Evolutionary conservation across 2,113 vertebrate genomes (phyloP), one percentile per base, ranked within the genome.

Genomic region (Lynx canadensis): DNA sequence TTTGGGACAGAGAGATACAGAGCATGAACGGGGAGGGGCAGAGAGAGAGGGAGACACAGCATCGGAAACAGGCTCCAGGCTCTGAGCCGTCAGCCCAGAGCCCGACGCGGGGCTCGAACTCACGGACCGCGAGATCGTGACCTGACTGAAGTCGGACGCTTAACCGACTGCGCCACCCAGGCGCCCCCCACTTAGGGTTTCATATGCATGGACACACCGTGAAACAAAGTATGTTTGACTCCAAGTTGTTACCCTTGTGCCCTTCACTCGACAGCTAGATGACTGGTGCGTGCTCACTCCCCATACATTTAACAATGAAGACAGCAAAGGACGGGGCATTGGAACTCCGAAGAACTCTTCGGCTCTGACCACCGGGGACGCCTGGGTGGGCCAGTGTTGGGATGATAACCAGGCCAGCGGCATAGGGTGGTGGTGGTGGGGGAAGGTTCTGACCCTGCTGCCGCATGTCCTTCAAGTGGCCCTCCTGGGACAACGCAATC

Each of bases 401-500:
- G 63, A 74, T 19, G 45, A 57, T 4, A 13, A 41, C 21, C 0
- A 29, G 41, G 60, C 50, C 60, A 31, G 38, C 0, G 14, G 27
- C 36, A 36, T 36, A 36, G 36, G 36, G 36, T 36, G 36, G 36
- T 36, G 36, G 36, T 36, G 36, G 36, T 36, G 13, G 14, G 27
- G 0, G 0, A 45, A 48, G 82, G 19, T 41, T 31, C 57, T 21
- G 29, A 19, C 29, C 11, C 6, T 7, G 3, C 31, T 4, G 1
- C 19, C 65, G 0, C 1, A 1, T 0, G 7, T 48, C 66, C 50
- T 21, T n/a, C 38, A 5, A 1, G 14, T 15, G 36, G 25, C 23
- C 31, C 25, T 10, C 66, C 33, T 0, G 4, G 45, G 69, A 12
- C 5, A 10, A 6, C n/a, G 33, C 4, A 1, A 7, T 45, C 18